phyloP scores from a whole-genome alignment of 2,888 invertebrate genomes.

The Auanema freiburgensis region DNA sequence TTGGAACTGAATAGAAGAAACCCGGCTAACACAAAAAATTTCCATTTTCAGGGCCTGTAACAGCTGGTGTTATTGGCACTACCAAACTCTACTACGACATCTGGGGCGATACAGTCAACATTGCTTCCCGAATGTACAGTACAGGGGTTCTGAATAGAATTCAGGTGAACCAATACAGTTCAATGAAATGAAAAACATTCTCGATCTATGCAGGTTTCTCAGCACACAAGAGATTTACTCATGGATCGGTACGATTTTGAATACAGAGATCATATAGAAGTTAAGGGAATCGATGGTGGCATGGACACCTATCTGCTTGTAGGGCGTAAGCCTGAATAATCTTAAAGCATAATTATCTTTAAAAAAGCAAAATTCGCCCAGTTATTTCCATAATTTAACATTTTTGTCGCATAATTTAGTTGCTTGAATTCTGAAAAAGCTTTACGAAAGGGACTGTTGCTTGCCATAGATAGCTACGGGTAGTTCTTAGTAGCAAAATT shows the following conservation, averaged over 20 bases:
- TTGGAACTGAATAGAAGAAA: not conserved
- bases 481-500: not conserved
- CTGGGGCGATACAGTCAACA: constrained; percentile 98
- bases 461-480: constrained; percentile 1
- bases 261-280: constrained; percentile 87
- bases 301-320: constrained; percentile 64
- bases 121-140: constrained; percentile 94
- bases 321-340: constrained; percentile 37
- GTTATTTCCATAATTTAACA: not conserved
- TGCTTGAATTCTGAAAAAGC: not conserved
- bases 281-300: constrained; percentile 78
- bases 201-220: constrained; percentile 50
- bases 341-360: constrained; percentile 23
- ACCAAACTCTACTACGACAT: constrained; percentile 94
- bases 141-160: constrained; percentile 85
- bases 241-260: constrained; percentile 81
- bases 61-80: constrained; percentile 86
- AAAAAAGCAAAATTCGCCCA: constrained; percentile 4
- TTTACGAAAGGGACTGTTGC: not conserved
- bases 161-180: constrained; percentile 63
- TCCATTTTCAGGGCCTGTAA: constrained; percentile 78
- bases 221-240: constrained; percentile 67
- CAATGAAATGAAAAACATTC: constrained; percentile 5
- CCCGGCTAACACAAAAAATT: not conserved
- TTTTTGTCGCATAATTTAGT: not conserved